Evolutionary conservation across 2,888 invertebrate species (phyloP).

Genomic region (Eristalinus aeneus): DNA sequence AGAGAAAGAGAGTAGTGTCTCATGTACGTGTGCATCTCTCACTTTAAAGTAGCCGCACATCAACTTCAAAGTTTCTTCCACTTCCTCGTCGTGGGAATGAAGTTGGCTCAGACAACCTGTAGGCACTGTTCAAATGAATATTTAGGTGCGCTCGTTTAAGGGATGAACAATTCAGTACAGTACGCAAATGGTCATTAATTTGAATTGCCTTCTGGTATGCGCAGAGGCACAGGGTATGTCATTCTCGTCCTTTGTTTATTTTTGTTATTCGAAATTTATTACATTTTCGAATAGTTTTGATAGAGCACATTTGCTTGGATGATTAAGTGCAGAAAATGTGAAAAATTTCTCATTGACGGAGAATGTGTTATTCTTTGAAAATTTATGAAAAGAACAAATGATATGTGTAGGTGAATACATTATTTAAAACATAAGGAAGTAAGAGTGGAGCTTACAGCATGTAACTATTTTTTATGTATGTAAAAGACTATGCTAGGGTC

Average conservation of each 20-base stretch:
- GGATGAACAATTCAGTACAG: conserved; percentile 14
- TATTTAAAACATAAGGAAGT: no score
- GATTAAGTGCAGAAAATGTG: not conserved
- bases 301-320: not conserved
- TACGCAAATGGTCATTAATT: not conserved
- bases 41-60: not conserved
- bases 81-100: conserved; percentile 6
- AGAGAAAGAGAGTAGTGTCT: not conserved
- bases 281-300: not conserved
- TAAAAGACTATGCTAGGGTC: no score
- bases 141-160: conserved; percentile 16
- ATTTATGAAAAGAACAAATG: no score
- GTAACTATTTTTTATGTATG: no score
- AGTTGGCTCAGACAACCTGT: conserved; percentile 51
- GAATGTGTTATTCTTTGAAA: no score
- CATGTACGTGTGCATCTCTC: not conserved
- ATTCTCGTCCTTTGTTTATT: not conserved
- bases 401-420: no score
- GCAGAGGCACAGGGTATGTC: not conserved
- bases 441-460: no score
- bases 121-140: conserved; percentile 37
- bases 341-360: not conserved
- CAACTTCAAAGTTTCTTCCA: conserved; percentile 1
- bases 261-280: not conserved
- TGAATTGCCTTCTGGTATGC: not conserved